Evolutionary conservation across 2,113 vertebrate species (phyloP).

Genomic region (Oreochromis niloticus): DNA sequence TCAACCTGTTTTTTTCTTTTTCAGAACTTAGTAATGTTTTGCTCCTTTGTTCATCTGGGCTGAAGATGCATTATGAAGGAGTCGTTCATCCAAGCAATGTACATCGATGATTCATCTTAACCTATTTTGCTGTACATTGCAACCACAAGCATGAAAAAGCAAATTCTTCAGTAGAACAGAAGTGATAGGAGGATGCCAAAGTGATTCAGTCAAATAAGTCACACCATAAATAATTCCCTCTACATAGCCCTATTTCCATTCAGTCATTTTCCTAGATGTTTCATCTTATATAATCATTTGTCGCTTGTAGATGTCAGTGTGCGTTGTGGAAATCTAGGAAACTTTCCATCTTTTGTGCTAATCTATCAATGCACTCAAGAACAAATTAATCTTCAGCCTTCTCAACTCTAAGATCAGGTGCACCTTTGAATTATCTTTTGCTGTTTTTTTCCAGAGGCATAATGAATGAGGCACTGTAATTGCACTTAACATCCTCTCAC

Average conservation of each 20-base stretch:
- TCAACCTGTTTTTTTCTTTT: neutral
- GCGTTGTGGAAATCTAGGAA: neutral
- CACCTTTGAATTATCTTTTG: neutral
- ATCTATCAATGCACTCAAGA: neutral
- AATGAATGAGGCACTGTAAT: neutral
- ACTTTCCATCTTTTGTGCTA: neutral
- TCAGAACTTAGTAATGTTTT: neutral
- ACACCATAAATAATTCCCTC: neutral
- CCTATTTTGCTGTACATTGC: slow-evolving; percentile 22
- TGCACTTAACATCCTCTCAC: neutral
- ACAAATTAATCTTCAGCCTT: neutral
- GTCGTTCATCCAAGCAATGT: slow-evolving; percentile 25
- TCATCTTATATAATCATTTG: neutral
- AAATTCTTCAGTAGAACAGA: neutral
- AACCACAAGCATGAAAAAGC: neutral
- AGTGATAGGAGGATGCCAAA: neutral
- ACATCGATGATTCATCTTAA: slow-evolving; percentile 37
- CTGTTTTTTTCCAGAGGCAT: neutral
- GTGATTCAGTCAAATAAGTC: slow-evolving; percentile 9
- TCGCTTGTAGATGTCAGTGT: neutral
- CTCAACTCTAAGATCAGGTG: neutral
- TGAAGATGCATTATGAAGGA: slow-evolving; percentile 27
- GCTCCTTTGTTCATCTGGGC: slow-evolving; percentile 28
- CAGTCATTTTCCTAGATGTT: neutral
- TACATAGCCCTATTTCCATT: neutral